A percentile compares a stretch with the other conserved stretches of the same genome.
Conservation (phyloP, 2,888 invertebrate genomes). For the Cacoxenus indagator region DNA sequence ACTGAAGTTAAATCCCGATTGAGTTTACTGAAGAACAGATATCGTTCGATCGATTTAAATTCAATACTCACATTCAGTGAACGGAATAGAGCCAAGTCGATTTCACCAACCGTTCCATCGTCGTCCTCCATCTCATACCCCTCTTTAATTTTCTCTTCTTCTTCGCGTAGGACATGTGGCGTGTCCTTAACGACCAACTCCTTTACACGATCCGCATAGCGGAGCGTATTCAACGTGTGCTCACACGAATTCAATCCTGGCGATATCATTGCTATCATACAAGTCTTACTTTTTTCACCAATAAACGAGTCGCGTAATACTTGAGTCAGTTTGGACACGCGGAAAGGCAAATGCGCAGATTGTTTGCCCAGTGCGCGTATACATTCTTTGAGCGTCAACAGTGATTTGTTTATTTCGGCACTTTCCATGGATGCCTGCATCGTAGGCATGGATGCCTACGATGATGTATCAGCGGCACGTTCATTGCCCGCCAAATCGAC, state of each 20-base stretch:
- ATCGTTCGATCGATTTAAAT: no score
- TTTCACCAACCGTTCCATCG: constrained; percentile 74
- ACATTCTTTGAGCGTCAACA: constrained; percentile 97
- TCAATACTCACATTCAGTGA: constrained; percentile 92
- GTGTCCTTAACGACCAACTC: constrained; percentile 91
- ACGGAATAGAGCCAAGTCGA: constrained; percentile 87
- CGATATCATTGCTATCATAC: constrained; percentile 99
- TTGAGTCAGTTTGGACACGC: constrained; percentile 96
- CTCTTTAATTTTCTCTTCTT: constrained; percentile 70
- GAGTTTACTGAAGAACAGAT: not conserved
- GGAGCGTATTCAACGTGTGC: constrained; percentile 96
- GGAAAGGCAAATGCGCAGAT: constrained; percentile 96
- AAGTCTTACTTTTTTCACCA: constrained; percentile 97
- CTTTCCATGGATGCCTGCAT: constrained; percentile 84
- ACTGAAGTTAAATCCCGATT: not conserved
- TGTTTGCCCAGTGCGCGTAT: constrained; percentile 96
- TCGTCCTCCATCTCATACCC: constrained; percentile 54
- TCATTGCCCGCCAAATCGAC: constrained; percentile 99
- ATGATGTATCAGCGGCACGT: constrained; percentile 97
- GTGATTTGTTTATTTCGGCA: constrained; percentile 75
- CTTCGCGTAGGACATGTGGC: constrained; percentile 72
- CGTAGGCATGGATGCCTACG: no score
- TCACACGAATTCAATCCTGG: constrained; percentile 97
- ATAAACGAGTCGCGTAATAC: constrained; percentile 98
- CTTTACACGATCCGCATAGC: constrained; percentile 98